Conservation (phyloP, 1,140 invertebrate genomes). For the Papilio polytes region DNA sequence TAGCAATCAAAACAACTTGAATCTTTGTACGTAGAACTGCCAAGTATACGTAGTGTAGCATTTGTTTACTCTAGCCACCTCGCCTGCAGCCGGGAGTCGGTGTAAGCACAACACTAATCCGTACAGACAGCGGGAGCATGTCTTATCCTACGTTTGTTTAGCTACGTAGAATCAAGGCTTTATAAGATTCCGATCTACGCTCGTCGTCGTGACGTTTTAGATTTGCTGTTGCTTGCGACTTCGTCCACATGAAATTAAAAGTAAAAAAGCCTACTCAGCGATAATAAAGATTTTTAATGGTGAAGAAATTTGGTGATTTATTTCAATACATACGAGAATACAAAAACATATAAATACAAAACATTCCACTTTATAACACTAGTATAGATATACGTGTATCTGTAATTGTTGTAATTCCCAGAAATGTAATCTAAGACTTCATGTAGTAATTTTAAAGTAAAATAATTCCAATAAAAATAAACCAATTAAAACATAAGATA, state of each 20-base stretch:
- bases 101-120: constrained; percentile 52
- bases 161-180: constrained; percentile 51
- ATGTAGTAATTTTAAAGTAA: not conserved
- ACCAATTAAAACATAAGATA: too few species aligned
- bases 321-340: too few species aligned
- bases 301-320: too few species aligned
- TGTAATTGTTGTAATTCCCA: not conserved
- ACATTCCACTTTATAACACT: too few species aligned
- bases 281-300: too few species aligned
- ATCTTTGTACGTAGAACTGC: constrained; percentile 27
- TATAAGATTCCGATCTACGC: constrained; percentile 36
- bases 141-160: constrained; percentile 56
- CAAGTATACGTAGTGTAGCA: constrained; percentile 22
- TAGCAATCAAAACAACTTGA: not conserved
- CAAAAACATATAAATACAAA: too few species aligned
- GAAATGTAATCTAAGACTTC: not conserved
- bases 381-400: not conserved
- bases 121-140: constrained; percentile 38
- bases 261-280: too few species aligned
- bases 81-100: constrained; percentile 49
- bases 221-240: too few species aligned
- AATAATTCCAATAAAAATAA: too few species aligned
- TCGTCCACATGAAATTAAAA: too few species aligned
- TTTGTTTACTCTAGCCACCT: constrained; percentile 56
- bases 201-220: not conserved